A percentile compares a stretch with the other conserved stretches of the same genome.
These are phyloP conservation scores for Cecidostiba fungosa DNA, from an alignment of 2,888 invertebrate species.

Conservation along the genomic window DNA sequence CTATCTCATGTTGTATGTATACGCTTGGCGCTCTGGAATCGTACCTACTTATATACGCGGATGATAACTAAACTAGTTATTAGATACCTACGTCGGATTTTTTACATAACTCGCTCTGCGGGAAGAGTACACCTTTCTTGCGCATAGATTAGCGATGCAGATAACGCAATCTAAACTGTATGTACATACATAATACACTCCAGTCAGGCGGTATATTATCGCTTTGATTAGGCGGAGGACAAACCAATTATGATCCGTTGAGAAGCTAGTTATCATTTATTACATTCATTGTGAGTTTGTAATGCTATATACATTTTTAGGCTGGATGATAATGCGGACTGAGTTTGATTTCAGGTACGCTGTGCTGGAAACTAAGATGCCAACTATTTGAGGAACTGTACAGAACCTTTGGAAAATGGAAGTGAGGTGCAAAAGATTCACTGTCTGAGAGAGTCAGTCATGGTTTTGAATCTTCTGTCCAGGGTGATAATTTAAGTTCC, in stretches of 20 bases:
- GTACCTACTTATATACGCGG: no score
- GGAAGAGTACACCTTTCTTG: background rate
- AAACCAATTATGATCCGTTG: constrained; percentile 40
- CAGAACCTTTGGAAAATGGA: constrained; percentile 8
- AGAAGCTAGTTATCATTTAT: constrained; percentile 27
- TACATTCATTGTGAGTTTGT: background rate
- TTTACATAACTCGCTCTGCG: background rate
- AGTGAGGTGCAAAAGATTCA: constrained; percentile 21
- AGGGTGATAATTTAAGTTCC: constrained; percentile 61
- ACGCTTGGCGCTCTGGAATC: background rate
- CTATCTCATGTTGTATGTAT: background rate
- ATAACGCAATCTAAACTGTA: background rate
- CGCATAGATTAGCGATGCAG: background rate
- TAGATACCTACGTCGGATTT: background rate
- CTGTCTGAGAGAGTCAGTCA: constrained; percentile 44
- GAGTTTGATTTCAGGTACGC: constrained; percentile 63
- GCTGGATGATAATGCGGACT: background rate
- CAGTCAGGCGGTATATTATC: constrained; percentile 20
- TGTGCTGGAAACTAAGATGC: constrained; percentile 64
- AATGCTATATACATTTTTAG: background rate
- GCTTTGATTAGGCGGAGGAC: constrained; percentile 27
- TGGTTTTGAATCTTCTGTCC: constrained; percentile 45
- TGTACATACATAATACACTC: background rate
- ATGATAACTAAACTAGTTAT: background rate
- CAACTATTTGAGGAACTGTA: constrained; percentile 33